Percentiles rank a stretch among this genome's conserved stretches.
Conservation (phyloP, 2,113 vertebrate species). For the Pseudonaja textilis region DNA sequence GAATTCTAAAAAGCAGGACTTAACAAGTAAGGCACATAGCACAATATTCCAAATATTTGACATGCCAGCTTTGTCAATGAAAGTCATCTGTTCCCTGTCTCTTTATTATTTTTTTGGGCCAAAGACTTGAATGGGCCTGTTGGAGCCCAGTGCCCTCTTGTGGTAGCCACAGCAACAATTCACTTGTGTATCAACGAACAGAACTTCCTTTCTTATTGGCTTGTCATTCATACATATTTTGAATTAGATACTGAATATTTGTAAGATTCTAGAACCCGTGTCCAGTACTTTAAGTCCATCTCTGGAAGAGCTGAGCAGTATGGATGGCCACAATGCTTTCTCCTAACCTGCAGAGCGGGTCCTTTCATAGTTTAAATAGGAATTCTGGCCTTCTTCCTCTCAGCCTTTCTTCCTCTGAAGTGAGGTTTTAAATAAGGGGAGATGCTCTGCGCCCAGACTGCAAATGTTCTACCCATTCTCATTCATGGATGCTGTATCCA, state of each 20-base stretch:
- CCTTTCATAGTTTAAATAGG: neutral
- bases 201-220: neutral
- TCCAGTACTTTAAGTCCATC: neutral
- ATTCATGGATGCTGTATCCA: neutral
- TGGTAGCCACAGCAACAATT: neutral
- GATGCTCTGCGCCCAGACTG: neutral
- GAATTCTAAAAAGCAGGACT: neutral
- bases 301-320: neutral
- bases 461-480: neutral
- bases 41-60: neutral
- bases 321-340: neutral
- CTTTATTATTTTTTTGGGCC: rapidly evolving
- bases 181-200: neutral
- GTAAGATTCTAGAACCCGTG: neutral
- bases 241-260: neutral
- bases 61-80: neutral
- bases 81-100: rapidly evolving
- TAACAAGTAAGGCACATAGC: no score
- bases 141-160: neutral
- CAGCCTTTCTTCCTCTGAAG: neutral
- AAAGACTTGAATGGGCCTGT: neutral
- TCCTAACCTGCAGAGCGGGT: neutral
- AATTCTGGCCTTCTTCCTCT: neutral
- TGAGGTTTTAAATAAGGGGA: neutral
- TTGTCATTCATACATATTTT: neutral